Conservation (phyloP, 2,113 vertebrate genomes). For the Etheostoma cragini region DNA sequence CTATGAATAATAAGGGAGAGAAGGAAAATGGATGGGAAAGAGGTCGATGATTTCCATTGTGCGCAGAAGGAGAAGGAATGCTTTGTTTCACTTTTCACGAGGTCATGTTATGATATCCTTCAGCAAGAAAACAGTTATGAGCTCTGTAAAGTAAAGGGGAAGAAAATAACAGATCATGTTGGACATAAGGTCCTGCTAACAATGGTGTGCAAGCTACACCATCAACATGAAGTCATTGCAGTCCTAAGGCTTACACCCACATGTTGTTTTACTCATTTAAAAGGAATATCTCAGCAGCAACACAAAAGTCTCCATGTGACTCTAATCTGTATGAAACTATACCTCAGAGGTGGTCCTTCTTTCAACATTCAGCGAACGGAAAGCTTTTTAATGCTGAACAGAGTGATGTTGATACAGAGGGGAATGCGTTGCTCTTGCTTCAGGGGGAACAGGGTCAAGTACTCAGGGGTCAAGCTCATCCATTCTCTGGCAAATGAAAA, state of each 20-base stretch:
- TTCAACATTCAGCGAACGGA: slow-evolving; percentile 22
- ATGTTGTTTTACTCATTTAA: slow-evolving; percentile 51
- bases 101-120: slow-evolving; percentile 80
- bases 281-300: slow-evolving; percentile 23
- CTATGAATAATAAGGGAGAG: slow-evolving; percentile 7
- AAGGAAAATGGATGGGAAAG: background rate
- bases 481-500: slow-evolving; percentile 50
- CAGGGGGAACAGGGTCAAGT: slow-evolving; percentile 60
- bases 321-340: slow-evolving; percentile 23
- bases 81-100: slow-evolving; percentile 69
- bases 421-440: slow-evolving; percentile 53
- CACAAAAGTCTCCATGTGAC: slow-evolving; percentile 16
- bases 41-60: slow-evolving; percentile 30
- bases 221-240: slow-evolving; percentile 56
- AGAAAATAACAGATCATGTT: slow-evolving; percentile 63
- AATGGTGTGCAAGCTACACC: slow-evolving; percentile 56
- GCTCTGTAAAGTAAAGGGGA: slow-evolving; percentile 52
- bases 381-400: slow-evolving; percentile 14
- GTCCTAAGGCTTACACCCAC: slow-evolving; percentile 54
- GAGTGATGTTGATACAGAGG: slow-evolving; percentile 39
- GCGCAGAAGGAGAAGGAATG: slow-evolving; percentile 69
- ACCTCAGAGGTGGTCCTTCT: slow-evolving; percentile 46
- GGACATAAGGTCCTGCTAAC: slow-evolving; percentile 56
- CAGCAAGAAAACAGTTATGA: slow-evolving; percentile 78
- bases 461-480: slow-evolving; percentile 62